phyloP scores from a whole-genome alignment of 2,888 invertebrate genomes.

The Crepidodera aurea region DNA sequence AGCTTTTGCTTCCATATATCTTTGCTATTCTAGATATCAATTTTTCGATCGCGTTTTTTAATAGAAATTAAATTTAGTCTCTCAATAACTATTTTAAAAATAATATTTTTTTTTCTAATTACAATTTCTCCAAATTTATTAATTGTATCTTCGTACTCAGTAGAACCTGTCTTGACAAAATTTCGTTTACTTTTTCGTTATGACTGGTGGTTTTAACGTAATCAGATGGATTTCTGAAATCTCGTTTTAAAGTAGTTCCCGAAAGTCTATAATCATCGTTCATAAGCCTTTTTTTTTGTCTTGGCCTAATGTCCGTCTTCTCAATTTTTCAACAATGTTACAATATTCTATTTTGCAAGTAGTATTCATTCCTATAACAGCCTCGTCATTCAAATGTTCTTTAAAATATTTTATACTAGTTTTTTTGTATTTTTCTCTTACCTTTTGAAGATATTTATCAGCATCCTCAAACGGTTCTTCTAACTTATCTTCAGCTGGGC shows the following conservation, averaged over 20 bases:
- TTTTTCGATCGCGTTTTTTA: too few relatives aligned
- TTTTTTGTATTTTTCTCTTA: conserved; percentile 41
- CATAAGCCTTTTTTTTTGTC: conserved; percentile 33
- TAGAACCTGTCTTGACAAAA: conserved; percentile 45
- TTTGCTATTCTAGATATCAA: too few relatives aligned
- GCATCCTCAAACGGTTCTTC: conserved; percentile 39
- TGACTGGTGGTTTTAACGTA: conserved; percentile 39
- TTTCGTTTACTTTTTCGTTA: conserved; percentile 46
- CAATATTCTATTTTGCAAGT: conserved; percentile 49
- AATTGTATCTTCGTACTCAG: conserved; percentile 44
- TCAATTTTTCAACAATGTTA: conserved; percentile 45
- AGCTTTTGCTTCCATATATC: too few relatives aligned
- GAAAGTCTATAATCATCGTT: conserved; percentile 45
- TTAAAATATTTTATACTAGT: conserved; percentile 42
- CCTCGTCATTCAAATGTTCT: conserved; percentile 40
- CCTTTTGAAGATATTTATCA: conserved; percentile 45
- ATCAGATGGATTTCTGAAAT: conserved; percentile 41
- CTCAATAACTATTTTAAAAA: too few relatives aligned
- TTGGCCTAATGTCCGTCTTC: conserved; percentile 33
- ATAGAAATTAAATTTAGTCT: too few relatives aligned
- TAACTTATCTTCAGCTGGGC: conserved; percentile 31
- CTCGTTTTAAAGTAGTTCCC: conserved; percentile 43
- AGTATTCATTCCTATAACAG: conserved; percentile 42
- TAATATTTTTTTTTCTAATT: conserved; percentile 41
- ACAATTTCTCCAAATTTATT: conserved; percentile 47